A percentile compares a stretch with the other conserved stretches of the same genome.
phyloP scores from a whole-genome alignment of 2,797 vertebrate genomes.

The Sebastes trivittatus region DNA sequence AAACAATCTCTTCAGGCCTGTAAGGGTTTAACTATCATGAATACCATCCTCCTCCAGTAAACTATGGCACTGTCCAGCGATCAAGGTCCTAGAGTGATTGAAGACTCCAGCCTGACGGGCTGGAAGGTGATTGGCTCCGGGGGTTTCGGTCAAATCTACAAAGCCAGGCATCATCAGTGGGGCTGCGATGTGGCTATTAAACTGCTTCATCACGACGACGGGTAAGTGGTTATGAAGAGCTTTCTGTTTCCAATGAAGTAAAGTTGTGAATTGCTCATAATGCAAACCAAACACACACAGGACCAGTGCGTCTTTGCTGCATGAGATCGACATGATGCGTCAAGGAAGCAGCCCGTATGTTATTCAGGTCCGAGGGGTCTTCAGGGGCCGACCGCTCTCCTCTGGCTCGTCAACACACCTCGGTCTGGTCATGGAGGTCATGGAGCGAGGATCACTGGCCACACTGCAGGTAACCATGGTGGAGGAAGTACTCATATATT shows the following conservation, averaged over 20 bases:
- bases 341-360: conserved; percentile 71
- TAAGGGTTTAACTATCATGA: too few relatives aligned
- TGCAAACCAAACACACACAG: conserved; percentile 26
- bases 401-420: neutral
- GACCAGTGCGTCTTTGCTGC: conserved; percentile 42
- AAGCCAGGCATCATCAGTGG: conserved; percentile 67
- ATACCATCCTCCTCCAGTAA: conserved; percentile 31
- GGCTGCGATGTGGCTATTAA: conserved; percentile 77
- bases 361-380: conserved; percentile 75
- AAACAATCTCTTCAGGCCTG: neutral
- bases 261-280: neutral
- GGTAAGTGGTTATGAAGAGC: conserved; percentile 52
- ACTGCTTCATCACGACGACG: conserved; percentile 67
- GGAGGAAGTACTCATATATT: neutral
- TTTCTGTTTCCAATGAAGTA: neutral
- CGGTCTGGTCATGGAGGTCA: conserved; percentile 84
- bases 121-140: conserved; percentile 72
- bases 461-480: conserved; percentile 62
- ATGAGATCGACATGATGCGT: conserved; percentile 75
- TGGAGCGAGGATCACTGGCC: conserved; percentile 79
- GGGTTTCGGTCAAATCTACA: conserved; percentile 79
- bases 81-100: neutral
- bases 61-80: conserved; percentile 55
- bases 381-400: conserved; percentile 32
- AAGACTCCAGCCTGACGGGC: conserved; percentile 36